phyloP scores from a whole-genome alignment of 2,888 invertebrate genomes.

The Monoplex corrugatus region DNA sequence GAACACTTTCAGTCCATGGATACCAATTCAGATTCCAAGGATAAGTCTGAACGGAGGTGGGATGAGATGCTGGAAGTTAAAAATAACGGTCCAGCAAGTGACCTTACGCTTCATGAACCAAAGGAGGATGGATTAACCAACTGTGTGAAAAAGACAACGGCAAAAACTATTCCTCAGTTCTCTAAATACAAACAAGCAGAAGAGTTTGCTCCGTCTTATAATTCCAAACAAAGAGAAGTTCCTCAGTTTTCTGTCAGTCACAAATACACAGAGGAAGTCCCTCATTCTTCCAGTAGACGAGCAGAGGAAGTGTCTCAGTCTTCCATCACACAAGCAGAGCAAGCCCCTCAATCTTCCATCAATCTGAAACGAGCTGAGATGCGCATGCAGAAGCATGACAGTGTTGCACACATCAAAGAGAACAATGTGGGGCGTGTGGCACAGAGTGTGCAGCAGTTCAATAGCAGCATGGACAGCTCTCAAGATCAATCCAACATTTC shows the following conservation, averaged over 20 bases:
- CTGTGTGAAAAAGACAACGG: too few relatives aligned
- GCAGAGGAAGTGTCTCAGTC: not conserved
- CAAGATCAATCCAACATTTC: constrained; percentile 57
- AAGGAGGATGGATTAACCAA: too few relatives aligned
- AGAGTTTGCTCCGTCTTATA: too few relatives aligned
- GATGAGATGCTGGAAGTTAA: not conserved
- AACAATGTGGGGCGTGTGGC: constrained; percentile 71
- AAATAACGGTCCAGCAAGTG: too few relatives aligned
- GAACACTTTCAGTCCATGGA: too few relatives aligned
- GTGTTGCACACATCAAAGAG: constrained; percentile 70
- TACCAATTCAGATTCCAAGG: not conserved
- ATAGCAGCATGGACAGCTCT: constrained; percentile 48
- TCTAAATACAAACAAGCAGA: not conserved
- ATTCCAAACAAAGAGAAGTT: not conserved
- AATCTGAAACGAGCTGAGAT: constrained; percentile 69
- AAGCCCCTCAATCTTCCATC: not conserved
- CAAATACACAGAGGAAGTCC: constrained; percentile 16
- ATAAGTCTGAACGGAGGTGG: not conserved
- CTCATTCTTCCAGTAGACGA: not conserved
- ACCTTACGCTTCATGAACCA: not conserved
- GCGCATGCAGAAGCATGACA: constrained; percentile 69
- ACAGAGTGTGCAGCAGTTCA: constrained; percentile 68
- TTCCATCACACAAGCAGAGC: not conserved
- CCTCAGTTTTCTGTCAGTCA: too few relatives aligned
- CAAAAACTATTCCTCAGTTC: too few relatives aligned